These are phyloP conservation scores for Dolichotis patagonum DNA, from an alignment of 2,113 vertebrate genomes.

Conservation along the genomic window DNA sequence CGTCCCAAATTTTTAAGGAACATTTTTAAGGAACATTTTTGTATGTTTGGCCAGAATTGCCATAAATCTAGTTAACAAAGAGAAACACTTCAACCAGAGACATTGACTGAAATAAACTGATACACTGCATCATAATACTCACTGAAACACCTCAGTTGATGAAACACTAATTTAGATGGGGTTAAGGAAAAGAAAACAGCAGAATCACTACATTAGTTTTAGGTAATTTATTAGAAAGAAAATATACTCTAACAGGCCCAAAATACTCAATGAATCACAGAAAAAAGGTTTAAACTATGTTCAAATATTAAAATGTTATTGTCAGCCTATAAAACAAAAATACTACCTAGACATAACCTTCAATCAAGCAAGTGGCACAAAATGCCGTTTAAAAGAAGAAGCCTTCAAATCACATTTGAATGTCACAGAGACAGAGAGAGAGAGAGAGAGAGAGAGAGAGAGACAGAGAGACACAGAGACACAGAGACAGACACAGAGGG, in stretches of 20 bases:
- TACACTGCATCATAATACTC: not conserved
- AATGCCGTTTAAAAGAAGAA: not conserved
- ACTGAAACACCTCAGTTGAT: not conserved
- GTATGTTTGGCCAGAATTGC: not conserved
- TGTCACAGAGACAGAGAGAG: not conserved
- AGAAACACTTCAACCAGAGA: not conserved
- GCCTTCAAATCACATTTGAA: not conserved
- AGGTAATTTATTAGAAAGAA: not conserved
- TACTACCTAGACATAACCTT: not conserved
- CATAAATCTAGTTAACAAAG: not conserved
- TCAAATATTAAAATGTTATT: not conserved
- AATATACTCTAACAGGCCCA: not conserved
- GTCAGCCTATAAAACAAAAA: not conserved
- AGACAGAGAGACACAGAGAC: not conserved
- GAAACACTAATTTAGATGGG: not conserved
- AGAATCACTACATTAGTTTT: constrained; percentile 33
- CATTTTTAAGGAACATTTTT: not conserved
- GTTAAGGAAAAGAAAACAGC: constrained; percentile 24
- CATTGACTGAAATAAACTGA: not conserved
- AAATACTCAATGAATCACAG: not conserved
- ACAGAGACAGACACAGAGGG: not conserved
- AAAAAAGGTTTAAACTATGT: not conserved
- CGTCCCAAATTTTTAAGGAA: too few species aligned
- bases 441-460: not conserved
- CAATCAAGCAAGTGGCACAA: not conserved